Conservation (phyloP, 1,140 invertebrate species). For the Leptoteleia sp. region DNA sequence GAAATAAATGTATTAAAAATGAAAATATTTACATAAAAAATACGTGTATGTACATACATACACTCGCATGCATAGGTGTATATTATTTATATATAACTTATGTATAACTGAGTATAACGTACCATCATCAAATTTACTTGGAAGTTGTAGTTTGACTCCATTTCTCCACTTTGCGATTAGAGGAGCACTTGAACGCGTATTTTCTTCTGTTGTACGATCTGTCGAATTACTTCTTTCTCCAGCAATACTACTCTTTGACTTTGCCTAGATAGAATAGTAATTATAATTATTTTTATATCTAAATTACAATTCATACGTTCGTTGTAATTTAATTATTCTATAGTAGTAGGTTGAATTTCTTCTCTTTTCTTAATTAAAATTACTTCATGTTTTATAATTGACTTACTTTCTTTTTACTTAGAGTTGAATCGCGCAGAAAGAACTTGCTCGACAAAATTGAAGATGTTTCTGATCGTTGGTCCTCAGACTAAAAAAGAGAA, state of each 20-base stretch:
- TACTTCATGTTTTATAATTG: no score
- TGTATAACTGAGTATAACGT: background rate
- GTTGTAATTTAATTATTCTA: no score
- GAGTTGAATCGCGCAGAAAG: conserved; percentile 84
- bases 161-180: conserved; percentile 87
- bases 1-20: no score
- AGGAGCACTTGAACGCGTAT: conserved; percentile 79
- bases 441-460: conserved; percentile 87
- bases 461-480: conserved; percentile 87
- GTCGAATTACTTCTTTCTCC: conserved; percentile 74
- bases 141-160: conserved; percentile 85
- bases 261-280: no score
- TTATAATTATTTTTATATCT: no score
- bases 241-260: conserved; percentile 75
- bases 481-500: conserved; percentile 84
- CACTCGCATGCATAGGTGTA: no score
- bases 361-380: no score
- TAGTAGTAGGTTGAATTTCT: no score
- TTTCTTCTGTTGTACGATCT: conserved; percentile 74
- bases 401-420: conserved; percentile 77
- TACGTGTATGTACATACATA: no score
- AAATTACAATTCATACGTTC: no score
- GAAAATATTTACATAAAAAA: no score
- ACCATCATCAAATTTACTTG: conserved; percentile 84
- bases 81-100: no score